Percentiles rank a stretch among this genome's conserved stretches.
These are phyloP conservation scores for Phyllostomus hastatus DNA, from an alignment of 2,113 vertebrate genomes.

Conservation along the genomic window DNA sequence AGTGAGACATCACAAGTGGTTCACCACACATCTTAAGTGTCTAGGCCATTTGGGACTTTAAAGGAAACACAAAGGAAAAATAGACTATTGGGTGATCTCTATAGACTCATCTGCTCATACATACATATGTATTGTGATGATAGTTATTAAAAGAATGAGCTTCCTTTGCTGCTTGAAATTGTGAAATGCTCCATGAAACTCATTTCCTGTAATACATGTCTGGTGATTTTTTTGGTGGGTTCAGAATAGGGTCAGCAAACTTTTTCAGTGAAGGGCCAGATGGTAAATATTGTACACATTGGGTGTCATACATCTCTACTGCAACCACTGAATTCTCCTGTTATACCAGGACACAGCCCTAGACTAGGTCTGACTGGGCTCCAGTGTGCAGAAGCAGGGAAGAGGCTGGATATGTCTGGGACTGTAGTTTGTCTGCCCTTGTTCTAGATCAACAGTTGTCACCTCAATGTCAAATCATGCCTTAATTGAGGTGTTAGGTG, in stretches of 20 bases:
- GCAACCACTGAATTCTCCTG: not conserved
- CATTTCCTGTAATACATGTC: not conserved
- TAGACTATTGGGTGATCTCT: not conserved
- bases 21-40: not conserved
- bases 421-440: not conserved
- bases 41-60: not conserved
- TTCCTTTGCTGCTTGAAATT: constrained; percentile 30
- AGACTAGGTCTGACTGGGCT: not conserved
- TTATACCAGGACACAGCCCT: not conserved
- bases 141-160: not conserved
- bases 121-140: not conserved
- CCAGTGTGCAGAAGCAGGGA: not conserved
- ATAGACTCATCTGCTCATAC: not conserved
- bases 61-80: not conserved
- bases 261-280: not conserved
- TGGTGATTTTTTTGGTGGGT: not conserved
- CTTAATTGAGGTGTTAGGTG: not conserved
- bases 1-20: not conserved
- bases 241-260: not conserved
- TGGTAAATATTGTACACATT: not conserved
- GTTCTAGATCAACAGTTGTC: not conserved
- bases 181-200: not conserved
- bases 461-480: not conserved
- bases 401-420: not conserved
- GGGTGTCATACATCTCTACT: not conserved